Conservation (phyloP, 1,140 invertebrate species). For the Stegodyphus mimosarum region DNA sequence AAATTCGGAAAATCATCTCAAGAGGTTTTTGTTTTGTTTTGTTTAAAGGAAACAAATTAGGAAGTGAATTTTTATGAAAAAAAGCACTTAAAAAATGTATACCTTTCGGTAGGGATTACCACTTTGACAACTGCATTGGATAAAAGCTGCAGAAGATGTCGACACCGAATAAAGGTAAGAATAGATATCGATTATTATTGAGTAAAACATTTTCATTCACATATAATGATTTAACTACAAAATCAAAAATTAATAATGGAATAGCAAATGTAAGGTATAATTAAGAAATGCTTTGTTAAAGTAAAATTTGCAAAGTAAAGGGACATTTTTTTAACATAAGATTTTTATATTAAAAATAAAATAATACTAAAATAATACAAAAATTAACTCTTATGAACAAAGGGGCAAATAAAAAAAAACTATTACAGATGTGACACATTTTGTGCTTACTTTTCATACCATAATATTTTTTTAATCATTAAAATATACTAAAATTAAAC, state of each 20-base stretch:
- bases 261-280: too few relatives aligned
- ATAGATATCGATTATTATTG: conserved; percentile 62
- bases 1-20: conserved; percentile 6
- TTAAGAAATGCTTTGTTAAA: background rate
- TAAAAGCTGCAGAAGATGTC: conserved; percentile 77
- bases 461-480: too few relatives aligned
- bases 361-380: too few relatives aligned
- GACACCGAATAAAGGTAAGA: conserved; percentile 63
- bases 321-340: background rate
- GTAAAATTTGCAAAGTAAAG: background rate
- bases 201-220: conserved; percentile 3
- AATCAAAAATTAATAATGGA: background rate
- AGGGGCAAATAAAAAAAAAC: too few relatives aligned
- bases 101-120: conserved; percentile 96
- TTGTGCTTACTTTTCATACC: too few relatives aligned
- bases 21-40: conserved; percentile 3
- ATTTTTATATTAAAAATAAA: background rate
- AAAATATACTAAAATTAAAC: too few relatives aligned
- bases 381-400: too few relatives aligned
- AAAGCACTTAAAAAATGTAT: conserved; percentile 66
- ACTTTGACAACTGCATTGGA: conserved; percentile 95
- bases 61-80: conserved; percentile 43
- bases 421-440: too few relatives aligned
- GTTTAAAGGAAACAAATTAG: conserved; percentile 30
- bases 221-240: background rate